These are phyloP conservation scores for Vanessa atalanta DNA, from an alignment of 1,140 invertebrate genomes.

Conservation along the genomic window DNA sequence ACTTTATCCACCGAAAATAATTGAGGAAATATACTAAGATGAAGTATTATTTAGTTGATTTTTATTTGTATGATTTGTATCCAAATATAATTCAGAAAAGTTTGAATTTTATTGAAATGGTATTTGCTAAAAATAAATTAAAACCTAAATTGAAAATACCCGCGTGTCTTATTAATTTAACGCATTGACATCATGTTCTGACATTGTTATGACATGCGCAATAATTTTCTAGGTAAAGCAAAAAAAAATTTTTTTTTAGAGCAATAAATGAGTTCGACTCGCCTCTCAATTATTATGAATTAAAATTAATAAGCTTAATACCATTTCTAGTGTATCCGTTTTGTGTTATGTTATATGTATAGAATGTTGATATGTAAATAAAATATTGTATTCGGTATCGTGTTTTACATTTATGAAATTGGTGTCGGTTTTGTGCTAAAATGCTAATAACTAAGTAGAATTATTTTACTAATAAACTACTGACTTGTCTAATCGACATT, in stretches of 20 bases:
- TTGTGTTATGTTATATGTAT: neutral
- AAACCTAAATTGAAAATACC: too few species aligned
- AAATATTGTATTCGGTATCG: constrained; percentile 8
- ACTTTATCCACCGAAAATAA: neutral
- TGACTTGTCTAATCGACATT: neutral
- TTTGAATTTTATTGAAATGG: too few species aligned
- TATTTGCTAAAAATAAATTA: too few species aligned
- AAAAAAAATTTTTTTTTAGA: too few species aligned
- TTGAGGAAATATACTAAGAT: constrained; percentile 7
- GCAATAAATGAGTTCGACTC: too few species aligned
- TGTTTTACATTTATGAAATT: constrained; percentile 11
- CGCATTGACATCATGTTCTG: too few species aligned
- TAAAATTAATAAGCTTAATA: neutral
- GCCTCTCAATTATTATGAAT: neutral
- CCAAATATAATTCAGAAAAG: neutral
- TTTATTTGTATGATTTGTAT: neutral
- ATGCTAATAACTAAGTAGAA: neutral
- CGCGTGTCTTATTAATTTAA: too few species aligned
- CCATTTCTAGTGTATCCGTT: neutral
- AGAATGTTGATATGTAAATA: constrained; percentile 8
- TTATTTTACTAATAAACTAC: neutral
- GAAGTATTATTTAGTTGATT: constrained; percentile 5
- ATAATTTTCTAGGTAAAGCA: too few species aligned
- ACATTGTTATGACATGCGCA: too few species aligned
- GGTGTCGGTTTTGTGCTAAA: constrained; percentile 7